These are phyloP conservation scores for Ammospiza caudacuta DNA, from an alignment of 2,113 vertebrate species.

Conservation along the genomic window DNA sequence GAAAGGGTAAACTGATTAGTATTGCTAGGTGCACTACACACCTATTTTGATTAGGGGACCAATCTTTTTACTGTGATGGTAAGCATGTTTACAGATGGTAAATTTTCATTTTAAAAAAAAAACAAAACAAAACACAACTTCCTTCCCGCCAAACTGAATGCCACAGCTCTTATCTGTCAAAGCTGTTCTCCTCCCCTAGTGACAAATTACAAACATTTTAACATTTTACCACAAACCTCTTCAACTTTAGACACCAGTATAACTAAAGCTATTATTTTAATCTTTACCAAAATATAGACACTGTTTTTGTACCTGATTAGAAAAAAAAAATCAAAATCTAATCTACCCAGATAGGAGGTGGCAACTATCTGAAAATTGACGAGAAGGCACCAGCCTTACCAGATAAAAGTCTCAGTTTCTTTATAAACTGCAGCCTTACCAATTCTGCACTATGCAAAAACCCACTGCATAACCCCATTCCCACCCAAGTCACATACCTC, in stretches of 20 bases:
- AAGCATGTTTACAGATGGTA: background rate
- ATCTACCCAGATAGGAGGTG: accelerated
- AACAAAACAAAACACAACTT: background rate
- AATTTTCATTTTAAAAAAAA: background rate
- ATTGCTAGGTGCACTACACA: background rate
- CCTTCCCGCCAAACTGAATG: accelerated
- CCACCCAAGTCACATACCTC: background rate
- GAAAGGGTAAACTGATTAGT: background rate
- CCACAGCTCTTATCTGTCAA: background rate
- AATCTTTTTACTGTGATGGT: background rate
- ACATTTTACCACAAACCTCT: background rate
- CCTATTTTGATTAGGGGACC: background rate
- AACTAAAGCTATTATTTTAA: background rate
- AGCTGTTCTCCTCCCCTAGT: background rate
- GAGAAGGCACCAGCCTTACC: background rate
- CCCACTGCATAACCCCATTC: background rate
- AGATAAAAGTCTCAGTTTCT: background rate
- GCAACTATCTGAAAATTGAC: background rate
- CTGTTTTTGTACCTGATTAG: background rate
- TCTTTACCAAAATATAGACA: background rate
- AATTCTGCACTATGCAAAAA: background rate
- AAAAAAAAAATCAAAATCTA: background rate
- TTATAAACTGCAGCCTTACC: background rate
- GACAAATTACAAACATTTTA: background rate
- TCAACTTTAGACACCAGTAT: background rate